phyloP scores from a whole-genome alignment of 2,113 vertebrate species.

The Quiscalus mexicanus region DNA sequence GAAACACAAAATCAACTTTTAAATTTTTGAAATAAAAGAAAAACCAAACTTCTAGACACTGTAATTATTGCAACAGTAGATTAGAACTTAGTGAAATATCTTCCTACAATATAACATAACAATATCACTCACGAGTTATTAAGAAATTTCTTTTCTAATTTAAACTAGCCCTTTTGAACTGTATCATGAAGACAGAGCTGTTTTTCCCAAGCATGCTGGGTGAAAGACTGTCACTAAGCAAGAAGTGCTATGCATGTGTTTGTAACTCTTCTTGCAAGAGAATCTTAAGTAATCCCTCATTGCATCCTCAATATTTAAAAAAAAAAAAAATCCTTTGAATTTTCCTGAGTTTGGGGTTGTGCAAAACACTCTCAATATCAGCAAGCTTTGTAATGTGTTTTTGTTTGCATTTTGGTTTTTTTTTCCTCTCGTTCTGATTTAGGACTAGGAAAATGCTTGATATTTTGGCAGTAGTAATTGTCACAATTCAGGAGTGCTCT shows the following conservation, averaged over 20 bases:
- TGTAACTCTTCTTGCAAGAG: not conserved
- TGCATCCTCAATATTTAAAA: not conserved
- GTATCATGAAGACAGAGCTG: not conserved
- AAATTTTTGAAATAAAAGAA: not conserved
- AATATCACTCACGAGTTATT: not conserved
- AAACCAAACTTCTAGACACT: not conserved
- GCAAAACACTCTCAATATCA: not conserved
- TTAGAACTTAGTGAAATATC: not conserved
- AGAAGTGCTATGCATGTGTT: not conserved
- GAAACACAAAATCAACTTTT: not conserved
- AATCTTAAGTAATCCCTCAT: not conserved
- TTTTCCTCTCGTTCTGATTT: not conserved
- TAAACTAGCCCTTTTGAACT: not conserved
- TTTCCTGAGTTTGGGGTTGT: not conserved
- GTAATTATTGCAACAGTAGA: not conserved
- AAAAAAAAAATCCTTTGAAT: not conserved
- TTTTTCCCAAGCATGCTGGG: not conserved
- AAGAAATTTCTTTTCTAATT: not conserved
- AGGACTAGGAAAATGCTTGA: not conserved
- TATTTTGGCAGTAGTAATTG: not conserved
- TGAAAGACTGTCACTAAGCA: conserved; percentile 4
- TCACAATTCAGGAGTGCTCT: not conserved
- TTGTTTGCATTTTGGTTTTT: not conserved
- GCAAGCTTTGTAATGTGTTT: not conserved
- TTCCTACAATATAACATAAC: not conserved